Conservation (phyloP, 2,888 invertebrate species). For the Phragmatobia fuliginosa region DNA sequence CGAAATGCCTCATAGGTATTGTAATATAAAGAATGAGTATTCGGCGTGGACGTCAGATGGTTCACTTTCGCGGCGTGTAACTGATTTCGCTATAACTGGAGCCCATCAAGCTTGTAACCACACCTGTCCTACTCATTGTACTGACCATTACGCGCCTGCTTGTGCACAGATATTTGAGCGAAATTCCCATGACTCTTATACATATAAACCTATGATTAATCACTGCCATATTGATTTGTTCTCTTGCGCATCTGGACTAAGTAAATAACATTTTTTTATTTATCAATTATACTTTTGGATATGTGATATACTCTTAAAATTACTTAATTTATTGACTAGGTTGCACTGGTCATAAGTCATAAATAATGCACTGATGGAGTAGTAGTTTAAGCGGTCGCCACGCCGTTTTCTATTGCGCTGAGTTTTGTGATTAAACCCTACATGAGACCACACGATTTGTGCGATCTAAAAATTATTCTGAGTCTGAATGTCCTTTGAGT, state of each 20-base stretch:
- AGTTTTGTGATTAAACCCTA: too few relatives aligned
- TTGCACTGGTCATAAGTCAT: background rate
- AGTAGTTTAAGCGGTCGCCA: too few relatives aligned
- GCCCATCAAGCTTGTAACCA: slow-evolving; percentile 67
- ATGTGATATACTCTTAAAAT: background rate
- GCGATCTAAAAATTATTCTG: too few relatives aligned
- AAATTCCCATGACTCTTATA: background rate
- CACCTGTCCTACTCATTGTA: slow-evolving; percentile 74
- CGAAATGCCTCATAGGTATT: slow-evolving; percentile 56
- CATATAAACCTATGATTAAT: slow-evolving; percentile 69
- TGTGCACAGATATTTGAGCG: slow-evolving; percentile 71
- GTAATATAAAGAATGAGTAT: slow-evolving; percentile 35
- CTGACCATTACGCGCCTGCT: slow-evolving; percentile 73
- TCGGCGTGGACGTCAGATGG: background rate
- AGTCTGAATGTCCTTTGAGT: too few relatives aligned
- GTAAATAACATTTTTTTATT: slow-evolving; percentile 63
- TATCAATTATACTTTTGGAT: background rate
- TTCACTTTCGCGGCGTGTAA: background rate
- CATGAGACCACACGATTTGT: too few relatives aligned
- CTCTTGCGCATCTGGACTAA: slow-evolving; percentile 72
- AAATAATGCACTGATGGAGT: too few relatives aligned
- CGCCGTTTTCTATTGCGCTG: too few relatives aligned
- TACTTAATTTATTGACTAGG: background rate
- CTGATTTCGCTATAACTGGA: background rate
- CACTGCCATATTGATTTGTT: slow-evolving; percentile 80